Conservation (phyloP, 2,888 invertebrate genomes). For the Phengaris arion region DNA sequence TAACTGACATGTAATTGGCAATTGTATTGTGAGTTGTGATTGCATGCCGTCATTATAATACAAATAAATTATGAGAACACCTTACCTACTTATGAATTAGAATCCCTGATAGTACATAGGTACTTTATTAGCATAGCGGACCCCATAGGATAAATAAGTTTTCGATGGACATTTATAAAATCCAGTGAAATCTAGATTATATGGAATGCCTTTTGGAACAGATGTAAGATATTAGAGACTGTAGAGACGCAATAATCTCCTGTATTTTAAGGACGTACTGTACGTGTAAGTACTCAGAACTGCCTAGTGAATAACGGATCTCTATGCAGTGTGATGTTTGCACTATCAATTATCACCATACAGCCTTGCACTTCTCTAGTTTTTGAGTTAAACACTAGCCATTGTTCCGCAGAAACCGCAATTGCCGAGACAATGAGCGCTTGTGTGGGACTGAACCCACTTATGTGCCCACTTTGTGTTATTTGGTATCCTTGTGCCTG, state of each 20-base stretch:
- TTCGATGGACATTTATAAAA: no score
- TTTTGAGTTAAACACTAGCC: slow-evolving; percentile 51
- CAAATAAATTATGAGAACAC: no score
- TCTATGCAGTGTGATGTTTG: neutral
- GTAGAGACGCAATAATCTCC: no score
- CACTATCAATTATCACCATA: slow-evolving; percentile 27
- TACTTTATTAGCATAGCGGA: neutral
- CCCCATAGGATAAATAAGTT: no score
- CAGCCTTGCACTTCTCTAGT: slow-evolving; percentile 61
- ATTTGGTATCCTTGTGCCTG: slow-evolving; percentile 30
- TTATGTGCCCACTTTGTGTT: slow-evolving; percentile 44
- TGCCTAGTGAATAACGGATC: neutral
- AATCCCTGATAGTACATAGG: neutral
- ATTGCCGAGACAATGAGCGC: slow-evolving; percentile 65
- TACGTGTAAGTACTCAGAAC: no score
- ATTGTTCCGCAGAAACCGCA: slow-evolving; percentile 58
- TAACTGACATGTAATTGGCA: no score
- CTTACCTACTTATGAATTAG: no score
- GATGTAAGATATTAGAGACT: neutral
- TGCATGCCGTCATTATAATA: no score
- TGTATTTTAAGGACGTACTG: no score
- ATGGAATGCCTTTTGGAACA: neutral
- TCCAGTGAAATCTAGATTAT: no score
- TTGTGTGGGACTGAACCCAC: slow-evolving; percentile 51
- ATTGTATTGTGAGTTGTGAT: no score